phyloP scores from a whole-genome alignment of 2,113 vertebrate species.

The Eurypyga helias region DNA sequence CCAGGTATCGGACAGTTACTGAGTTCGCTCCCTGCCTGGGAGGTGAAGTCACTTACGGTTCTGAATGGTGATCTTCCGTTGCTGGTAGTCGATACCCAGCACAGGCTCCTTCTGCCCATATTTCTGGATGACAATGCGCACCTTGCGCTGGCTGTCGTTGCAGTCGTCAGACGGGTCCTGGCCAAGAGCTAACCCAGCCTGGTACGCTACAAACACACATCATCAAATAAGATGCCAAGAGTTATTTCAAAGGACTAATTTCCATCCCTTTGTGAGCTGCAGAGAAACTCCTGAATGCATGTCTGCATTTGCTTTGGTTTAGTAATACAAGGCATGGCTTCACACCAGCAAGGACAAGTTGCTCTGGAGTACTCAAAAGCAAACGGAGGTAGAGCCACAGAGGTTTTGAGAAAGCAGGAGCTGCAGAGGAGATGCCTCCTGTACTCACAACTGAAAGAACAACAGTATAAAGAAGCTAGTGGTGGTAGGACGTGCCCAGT shows the following conservation, averaged over 20 bases:
- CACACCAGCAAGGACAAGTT: not conserved
- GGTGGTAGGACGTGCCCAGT: not conserved
- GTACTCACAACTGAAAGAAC: not conserved
- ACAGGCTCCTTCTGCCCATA: slow-evolving; percentile 82
- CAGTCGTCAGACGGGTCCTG: slow-evolving; percentile 92
- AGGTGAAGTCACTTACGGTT: slow-evolving; percentile 82
- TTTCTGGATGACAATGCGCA: slow-evolving; percentile 89
- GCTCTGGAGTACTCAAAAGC: not conserved
- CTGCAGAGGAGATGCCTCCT: not conserved
- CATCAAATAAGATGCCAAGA: not conserved
- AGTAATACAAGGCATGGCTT: not conserved
- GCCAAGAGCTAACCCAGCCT: slow-evolving; percentile 84
- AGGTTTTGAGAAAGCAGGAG: not conserved
- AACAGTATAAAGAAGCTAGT: not conserved
- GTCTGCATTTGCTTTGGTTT: not conserved
- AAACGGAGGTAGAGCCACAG: not conserved
- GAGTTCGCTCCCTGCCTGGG: not conserved
- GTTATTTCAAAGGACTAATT: not conserved
- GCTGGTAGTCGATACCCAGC: slow-evolving; percentile 87
- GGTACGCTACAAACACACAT: slow-evolving; percentile 81
- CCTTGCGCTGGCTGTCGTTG: slow-evolving; percentile 86
- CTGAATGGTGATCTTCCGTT: slow-evolving; percentile 90
- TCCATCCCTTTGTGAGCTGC: not conserved
- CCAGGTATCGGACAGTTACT: not conserved
- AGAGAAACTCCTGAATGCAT: not conserved